Evolutionary conservation across 2,113 vertebrate species (phyloP), one percentile per base, ranked within the genome.

Genomic region (Pseudorasbora parva): DNA sequence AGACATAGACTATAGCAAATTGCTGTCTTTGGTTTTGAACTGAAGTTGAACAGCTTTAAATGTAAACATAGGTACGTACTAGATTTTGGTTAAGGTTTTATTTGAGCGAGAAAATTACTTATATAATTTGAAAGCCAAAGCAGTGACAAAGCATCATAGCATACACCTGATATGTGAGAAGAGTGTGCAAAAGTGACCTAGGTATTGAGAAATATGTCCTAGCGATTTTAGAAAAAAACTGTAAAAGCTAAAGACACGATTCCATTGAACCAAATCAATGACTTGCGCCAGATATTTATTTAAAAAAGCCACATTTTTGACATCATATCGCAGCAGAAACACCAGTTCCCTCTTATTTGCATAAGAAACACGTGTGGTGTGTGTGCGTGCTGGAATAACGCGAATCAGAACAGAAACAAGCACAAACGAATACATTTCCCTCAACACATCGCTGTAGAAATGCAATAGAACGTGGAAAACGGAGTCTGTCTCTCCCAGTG

Each of bases 361-460:
- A 37, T 37, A 69, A 21, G 66, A 43, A 43, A 23, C n/a, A 10
- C 1, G 27, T 73, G 23, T 33, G 45, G 45, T 47, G 45, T 47
- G 45, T 45, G 43, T 45, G 19, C 4, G 33, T 71, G 68, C 41
- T 45, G 68, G 51, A 54, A 2, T 19, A 2, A 21, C 19, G 51
- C 51, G 17, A 56, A 21, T 56, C 15, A 17, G 51, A 45, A 12
- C 30, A 7, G 49, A 76, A 37, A 78, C 76, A 78, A 78, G 76
- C 76, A 78, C 76, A 78, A 78, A 23, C 14, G 1, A 25, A 19
- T 62, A 62, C 11, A 43, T 78, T 45, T 78, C 56, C 37, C 56
- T 25, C 19, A 8, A 76, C 10, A 5, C n/a, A n/a, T n/a, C n/a
- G 69, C 43, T 45, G 15, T 45, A 78, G 75, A 60, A 60, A 78